Base-by-base conservation (phyloP, 92 coral and sea anemone species). In the Chrysogorgia sp. region DNA sequence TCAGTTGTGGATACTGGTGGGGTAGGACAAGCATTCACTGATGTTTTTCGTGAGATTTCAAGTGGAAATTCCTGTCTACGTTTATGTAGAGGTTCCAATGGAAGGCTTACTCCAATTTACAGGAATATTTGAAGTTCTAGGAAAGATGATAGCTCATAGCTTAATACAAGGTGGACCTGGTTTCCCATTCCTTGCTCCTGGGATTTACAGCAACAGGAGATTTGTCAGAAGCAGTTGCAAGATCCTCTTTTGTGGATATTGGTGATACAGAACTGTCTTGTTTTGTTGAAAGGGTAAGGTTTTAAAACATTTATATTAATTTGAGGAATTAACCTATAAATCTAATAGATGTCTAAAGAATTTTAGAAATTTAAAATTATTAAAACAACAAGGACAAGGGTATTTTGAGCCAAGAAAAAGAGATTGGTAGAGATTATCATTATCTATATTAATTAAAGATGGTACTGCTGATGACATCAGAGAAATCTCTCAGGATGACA, bases 1-100 rank as follows among this genome's bases (percentile, higher is more conserved):
- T 74, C 88, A 31, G 88, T 72, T 57, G 57, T 70, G 12, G 88
- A 84, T 50, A 77, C 88, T 21, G 83, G 84, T 23, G 81, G 84
- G 17, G 49, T 78, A 25, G 37, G 77, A 77, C 88, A 84, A 59
- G 88, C 81, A 70, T 76, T 84, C 47, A 58, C 63, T 17, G 72
- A 43, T 45, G 84, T 71, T 29, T 82, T 75, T 43, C 33, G 52
- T 55, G 84, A 80, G 64, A 66, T 80, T 12, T 37, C 55, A 31
- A 75, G 78, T 68, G 69, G 45, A 63, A 25, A 63, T 8, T 63
- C 47, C 40, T 63, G 22, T 43, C 29, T 79, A 53, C 61, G 64
- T 35, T 61, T 79, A n/a, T 79, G 64, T 56, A 80, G 59, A 29
- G 78, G 84, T 47, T 32, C 77, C 35, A 52, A 55, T 40, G 63